Evolutionary conservation across 2,797 vertebrate genomes (phyloP).

Genomic region (Pseudochirops corinnae): DNA sequence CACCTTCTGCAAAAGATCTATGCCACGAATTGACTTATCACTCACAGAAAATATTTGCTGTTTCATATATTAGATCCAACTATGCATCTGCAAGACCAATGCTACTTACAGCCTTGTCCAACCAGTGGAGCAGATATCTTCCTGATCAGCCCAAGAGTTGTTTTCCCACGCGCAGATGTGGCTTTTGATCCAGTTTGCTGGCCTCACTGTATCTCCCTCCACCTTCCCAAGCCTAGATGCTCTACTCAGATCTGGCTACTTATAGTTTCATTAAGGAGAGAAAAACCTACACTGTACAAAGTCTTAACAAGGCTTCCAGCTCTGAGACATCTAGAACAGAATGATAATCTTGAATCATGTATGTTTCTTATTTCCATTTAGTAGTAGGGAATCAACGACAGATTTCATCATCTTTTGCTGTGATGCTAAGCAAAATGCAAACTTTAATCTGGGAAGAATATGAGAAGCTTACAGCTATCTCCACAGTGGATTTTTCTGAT

Average conservation of each 20-base stretch:
- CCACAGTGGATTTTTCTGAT: conserved; percentile 70
- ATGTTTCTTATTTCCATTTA: conserved; percentile 35
- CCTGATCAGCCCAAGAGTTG: conserved; percentile 36
- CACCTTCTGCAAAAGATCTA: conserved; percentile 40
- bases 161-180: conserved; percentile 30
- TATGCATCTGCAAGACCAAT: conserved; percentile 3
- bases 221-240: background rate
- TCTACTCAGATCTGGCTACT: conserved; percentile 42
- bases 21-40: conserved; percentile 57
- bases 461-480: conserved; percentile 54
- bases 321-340: conserved; percentile 57
- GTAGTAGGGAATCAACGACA: background rate
- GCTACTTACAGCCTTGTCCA: conserved; percentile 64
- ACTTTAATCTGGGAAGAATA: conserved; percentile 57
- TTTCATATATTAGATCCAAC: background rate
- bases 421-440: conserved; percentile 40
- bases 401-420: conserved; percentile 46
- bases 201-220: background rate
- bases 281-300: conserved; percentile 60
- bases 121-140: conserved; percentile 12
- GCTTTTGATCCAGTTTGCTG: conserved; percentile 34
- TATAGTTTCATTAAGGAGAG: conserved; percentile 49
- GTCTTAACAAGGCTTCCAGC: conserved; percentile 56
- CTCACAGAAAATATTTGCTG: conserved; percentile 47
- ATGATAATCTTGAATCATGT: background rate